phyloP scores from a whole-genome alignment of 2,797 vertebrate species.

The Kryptolebias ocellatus region DNA sequence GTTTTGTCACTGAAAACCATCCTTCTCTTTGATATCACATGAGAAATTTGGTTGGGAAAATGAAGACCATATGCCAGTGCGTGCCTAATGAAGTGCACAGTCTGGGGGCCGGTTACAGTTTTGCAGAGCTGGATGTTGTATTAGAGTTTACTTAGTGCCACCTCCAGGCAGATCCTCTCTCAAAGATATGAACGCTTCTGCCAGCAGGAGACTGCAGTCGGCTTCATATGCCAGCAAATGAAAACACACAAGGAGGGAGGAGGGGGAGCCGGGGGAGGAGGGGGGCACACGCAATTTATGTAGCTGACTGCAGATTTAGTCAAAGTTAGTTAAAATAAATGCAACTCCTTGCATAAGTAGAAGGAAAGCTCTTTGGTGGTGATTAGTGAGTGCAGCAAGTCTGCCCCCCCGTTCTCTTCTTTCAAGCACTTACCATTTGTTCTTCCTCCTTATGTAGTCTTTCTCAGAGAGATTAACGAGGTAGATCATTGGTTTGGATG shows the following conservation, averaged over 20 bases:
- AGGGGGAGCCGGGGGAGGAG: neutral
- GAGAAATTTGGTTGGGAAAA: conserved; percentile 89
- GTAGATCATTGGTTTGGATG: conserved; percentile 98
- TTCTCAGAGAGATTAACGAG: conserved; percentile 97
- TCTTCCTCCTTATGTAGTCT: conserved; percentile 97
- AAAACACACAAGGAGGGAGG: conserved; percentile 9
- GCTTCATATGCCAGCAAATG: conserved; percentile 33
- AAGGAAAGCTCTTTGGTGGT: conserved; percentile 34
- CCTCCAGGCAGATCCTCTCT: conserved; percentile 69
- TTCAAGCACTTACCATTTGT: conserved; percentile 91
- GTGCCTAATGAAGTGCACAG: conserved; percentile 93
- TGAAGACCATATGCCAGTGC: conserved; percentile 91
- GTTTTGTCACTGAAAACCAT: conserved; percentile 83
- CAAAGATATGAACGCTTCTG: conserved; percentile 58
- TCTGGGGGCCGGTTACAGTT: conserved; percentile 76
- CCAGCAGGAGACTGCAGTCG: conserved; percentile 64
- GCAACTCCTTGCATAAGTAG: conserved; percentile 17
- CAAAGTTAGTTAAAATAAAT: conserved; percentile 42
- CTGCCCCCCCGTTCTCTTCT: conserved; percentile 18
- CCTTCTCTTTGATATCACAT: conserved; percentile 90
- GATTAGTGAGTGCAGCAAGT: conserved; percentile 43
- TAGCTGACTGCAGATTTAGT: conserved; percentile 36
- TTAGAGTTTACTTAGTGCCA: conserved; percentile 65
- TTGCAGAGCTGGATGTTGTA: conserved; percentile 82
- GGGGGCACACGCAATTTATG: conserved; percentile 15